These are phyloP conservation scores for Orgyia antiqua DNA, from an alignment of 2,888 invertebrate genomes.

Conservation along the genomic window DNA sequence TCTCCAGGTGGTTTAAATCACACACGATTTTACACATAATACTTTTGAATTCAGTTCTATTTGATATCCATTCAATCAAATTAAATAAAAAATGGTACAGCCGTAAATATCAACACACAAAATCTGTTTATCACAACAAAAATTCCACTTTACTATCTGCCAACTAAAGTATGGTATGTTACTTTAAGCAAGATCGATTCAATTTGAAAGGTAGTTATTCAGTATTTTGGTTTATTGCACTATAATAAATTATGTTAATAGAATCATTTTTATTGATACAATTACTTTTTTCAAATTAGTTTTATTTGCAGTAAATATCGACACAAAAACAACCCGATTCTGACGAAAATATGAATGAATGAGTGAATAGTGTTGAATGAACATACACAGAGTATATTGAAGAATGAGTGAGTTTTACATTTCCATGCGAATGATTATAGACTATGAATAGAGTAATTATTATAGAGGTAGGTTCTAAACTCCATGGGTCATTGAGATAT, in stretches of 20 bases:
- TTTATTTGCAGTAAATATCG: slow-evolving; percentile 17
- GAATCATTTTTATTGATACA: no score
- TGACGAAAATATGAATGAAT: slow-evolving; percentile 47
- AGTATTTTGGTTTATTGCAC: no score
- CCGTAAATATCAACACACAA: slow-evolving; percentile 11
- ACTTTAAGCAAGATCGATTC: slow-evolving; percentile 58
- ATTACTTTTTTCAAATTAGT: no score
- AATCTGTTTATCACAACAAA: slow-evolving; percentile 25
- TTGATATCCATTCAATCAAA: slow-evolving; percentile 28
- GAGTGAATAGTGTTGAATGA: slow-evolving; percentile 13
- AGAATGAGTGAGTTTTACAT: no score
- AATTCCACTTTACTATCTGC: slow-evolving; percentile 41
- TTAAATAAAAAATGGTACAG: slow-evolving; percentile 8
- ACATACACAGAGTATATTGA: slow-evolving; percentile 3
- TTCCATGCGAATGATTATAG: no score
- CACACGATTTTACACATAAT: slow-evolving; percentile 68
- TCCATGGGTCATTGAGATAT: no score
- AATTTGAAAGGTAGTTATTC: no score
- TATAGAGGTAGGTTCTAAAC: no score
- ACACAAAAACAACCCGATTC: slow-evolving; percentile 63
- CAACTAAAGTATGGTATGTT: slow-evolving; percentile 54
- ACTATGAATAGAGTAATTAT: no score
- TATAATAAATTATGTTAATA: no score
- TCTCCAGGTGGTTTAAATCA: slow-evolving; percentile 62
- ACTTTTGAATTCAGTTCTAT: slow-evolving; percentile 38